A percentile compares a stretch with the other conserved stretches of the same genome.
Evolutionary conservation across 1,140 invertebrate species (phyloP).

Genomic region (Melipona quadrifasciata): DNA sequence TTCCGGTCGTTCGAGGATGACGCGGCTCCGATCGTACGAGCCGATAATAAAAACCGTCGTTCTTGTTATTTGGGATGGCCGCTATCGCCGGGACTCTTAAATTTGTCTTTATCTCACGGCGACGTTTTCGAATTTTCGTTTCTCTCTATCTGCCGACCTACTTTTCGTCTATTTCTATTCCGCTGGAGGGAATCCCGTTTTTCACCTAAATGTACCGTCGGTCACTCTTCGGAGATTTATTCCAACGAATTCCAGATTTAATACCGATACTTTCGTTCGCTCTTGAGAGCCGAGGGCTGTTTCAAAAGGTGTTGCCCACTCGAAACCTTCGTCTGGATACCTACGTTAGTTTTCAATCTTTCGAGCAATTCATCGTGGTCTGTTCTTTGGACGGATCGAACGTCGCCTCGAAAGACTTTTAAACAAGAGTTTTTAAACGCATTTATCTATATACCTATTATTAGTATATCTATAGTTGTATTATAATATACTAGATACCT

Average conservation of each 20-base stretch:
- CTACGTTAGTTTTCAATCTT: background rate
- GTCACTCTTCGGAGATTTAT: background rate
- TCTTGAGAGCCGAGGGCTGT: too few species aligned
- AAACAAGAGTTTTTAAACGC: background rate
- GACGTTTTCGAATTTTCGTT: background rate
- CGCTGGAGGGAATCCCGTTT: background rate
- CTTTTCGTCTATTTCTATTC: conserved; percentile 18
- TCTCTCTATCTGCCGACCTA: background rate
- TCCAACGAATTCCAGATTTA: fast-evolving
- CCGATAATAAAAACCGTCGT: background rate
- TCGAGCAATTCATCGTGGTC: background rate
- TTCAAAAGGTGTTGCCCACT: too few species aligned
- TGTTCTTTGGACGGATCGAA: background rate
- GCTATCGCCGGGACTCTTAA: background rate
- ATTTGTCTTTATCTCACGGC: conserved; percentile 12
- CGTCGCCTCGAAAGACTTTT: background rate
- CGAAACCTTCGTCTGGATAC: too few species aligned
- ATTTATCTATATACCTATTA: too few species aligned
- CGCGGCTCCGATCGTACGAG: background rate
- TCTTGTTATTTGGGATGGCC: background rate
- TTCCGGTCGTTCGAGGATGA: background rate
- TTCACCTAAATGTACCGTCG: background rate
- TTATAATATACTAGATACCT: too few species aligned
- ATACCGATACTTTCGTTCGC: background rate
- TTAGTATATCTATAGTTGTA: too few species aligned